Percentiles rank a stretch among this genome's conserved stretches.
Conservation (phyloP, 1,140 invertebrate genomes). For the Chlorops oryzae region DNA sequence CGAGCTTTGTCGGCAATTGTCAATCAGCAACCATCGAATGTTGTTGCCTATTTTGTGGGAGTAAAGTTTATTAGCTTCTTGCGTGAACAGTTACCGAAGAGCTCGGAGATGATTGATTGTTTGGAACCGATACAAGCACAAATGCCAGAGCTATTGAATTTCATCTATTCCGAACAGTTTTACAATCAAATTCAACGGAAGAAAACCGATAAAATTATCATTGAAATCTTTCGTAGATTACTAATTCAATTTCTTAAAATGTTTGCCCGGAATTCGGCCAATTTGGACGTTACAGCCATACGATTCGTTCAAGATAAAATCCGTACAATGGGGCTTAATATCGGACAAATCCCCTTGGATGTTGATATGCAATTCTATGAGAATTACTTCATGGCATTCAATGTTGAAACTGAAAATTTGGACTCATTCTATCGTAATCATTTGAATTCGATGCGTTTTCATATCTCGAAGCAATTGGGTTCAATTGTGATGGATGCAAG, state of each 20-base stretch:
- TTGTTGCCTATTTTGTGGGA: not conserved
- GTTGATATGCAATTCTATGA: not conserved
- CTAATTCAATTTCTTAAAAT: not conserved
- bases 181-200: not conserved
- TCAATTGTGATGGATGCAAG: no score
- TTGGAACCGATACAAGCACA: constrained; percentile 6
- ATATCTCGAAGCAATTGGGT: no score
- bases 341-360: constrained; percentile 6
- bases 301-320: constrained; percentile 2
- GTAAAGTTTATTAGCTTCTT: constrained; percentile 5
- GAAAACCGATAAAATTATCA: not conserved
- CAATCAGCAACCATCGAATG: not conserved
- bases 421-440: constrained; percentile 11
- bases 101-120: not conserved
- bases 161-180: constrained; percentile 5
- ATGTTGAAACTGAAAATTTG: not conserved
- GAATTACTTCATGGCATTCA: not conserved
- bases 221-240: not conserved
- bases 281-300: not conserved
- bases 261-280: not conserved
- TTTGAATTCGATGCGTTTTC: constrained; percentile 4
- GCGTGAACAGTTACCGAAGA: not conserved
- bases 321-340: constrained; percentile 3
- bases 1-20: not conserved
- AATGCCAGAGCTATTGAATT: constrained; percentile 8